Conservation (phyloP, 2,888 invertebrate genomes). For the Drosophila koepferae region DNA sequence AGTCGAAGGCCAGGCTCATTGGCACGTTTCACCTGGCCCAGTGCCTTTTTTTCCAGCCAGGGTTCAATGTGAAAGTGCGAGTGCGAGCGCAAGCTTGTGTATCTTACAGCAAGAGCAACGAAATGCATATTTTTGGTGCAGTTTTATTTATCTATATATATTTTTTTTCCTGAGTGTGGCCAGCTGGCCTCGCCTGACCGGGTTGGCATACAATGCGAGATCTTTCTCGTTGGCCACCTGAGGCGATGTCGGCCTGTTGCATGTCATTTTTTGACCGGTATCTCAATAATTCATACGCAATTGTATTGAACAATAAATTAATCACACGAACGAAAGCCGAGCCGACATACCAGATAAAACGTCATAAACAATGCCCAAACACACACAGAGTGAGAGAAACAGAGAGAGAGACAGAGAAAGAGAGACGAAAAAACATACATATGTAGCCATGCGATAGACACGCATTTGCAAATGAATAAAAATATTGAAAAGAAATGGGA, state of each 20-base stretch:
- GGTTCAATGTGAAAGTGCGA: constrained; percentile 67
- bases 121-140: constrained; percentile 34
- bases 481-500: constrained; percentile 58
- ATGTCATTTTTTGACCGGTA: constrained; percentile 77
- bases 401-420: background rate
- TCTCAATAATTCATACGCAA: constrained; percentile 78
- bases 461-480: constrained; percentile 72
- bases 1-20: constrained; percentile 39
- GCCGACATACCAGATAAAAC: constrained; percentile 27
- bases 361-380: constrained; percentile 56
- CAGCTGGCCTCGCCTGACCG: constrained; percentile 10
- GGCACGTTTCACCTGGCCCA: constrained; percentile 61
- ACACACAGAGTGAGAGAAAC: constrained; percentile 11
- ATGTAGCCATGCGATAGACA: constrained; percentile 19
- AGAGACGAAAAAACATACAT: constrained; percentile 1
- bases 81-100: constrained; percentile 12
- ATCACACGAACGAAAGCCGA: constrained; percentile 75
- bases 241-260: constrained; percentile 67
- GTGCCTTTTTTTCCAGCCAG: constrained; percentile 48
- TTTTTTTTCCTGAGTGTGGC: background rate
- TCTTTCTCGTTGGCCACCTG: constrained; percentile 56
- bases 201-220: constrained; percentile 42
- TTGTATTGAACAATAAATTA: constrained; percentile 78
- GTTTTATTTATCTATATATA: background rate
- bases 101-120: background rate